phyloP scores from a whole-genome alignment of 2,113 vertebrate species.

The Eclectus roratus region DNA sequence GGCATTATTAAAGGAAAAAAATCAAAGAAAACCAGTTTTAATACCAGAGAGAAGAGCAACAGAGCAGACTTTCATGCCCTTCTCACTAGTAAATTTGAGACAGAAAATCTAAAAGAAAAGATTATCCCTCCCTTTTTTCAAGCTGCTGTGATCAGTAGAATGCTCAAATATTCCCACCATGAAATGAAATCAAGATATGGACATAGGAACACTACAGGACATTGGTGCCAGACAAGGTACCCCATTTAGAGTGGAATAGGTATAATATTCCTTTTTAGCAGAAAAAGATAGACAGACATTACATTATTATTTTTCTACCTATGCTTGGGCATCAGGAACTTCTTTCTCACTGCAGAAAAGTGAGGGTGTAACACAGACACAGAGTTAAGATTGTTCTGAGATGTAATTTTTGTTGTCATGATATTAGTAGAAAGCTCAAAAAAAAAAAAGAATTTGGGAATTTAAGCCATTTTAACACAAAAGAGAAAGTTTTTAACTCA shows the following conservation, averaged over 20 bases:
- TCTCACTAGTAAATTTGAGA: neutral
- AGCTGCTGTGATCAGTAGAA: neutral
- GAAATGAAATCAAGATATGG: neutral
- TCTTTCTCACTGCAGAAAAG: neutral
- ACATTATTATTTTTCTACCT: neutral
- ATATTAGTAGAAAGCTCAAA: neutral
- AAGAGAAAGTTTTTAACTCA: neutral
- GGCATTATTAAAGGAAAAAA: neutral
- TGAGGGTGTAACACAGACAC: neutral
- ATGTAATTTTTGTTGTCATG: neutral
- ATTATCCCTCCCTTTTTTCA: neutral
- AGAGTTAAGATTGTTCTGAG: neutral
- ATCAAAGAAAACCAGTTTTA: neutral
- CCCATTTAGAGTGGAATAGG: neutral
- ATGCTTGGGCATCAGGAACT: neutral
- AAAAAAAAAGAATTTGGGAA: neutral
- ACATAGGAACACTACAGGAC: neutral
- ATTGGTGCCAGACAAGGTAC: neutral
- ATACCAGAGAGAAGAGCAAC: neutral
- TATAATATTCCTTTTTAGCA: neutral
- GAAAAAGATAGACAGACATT: neutral
- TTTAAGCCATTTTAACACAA: neutral
- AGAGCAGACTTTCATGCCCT: neutral
- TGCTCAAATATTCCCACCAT: neutral
- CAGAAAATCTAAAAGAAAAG: neutral